A percentile compares a stretch with the other conserved stretches of the same genome.
Evolutionary conservation across 2,888 invertebrate species (phyloP).

Genomic region (Hemicrepidius hirtus): DNA sequence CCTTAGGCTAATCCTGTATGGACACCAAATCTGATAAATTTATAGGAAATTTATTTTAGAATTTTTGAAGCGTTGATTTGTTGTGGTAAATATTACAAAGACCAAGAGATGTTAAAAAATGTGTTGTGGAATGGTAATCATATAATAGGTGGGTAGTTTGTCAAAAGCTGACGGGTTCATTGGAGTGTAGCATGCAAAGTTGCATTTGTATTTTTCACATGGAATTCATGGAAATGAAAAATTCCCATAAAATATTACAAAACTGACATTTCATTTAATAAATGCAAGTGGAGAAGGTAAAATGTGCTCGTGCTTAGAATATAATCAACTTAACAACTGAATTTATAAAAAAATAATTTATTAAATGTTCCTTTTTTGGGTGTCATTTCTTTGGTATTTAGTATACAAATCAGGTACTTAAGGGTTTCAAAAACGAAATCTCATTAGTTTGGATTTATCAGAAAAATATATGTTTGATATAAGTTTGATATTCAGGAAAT

Average conservation of each 20-base stretch:
- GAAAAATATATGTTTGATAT: slow-evolving; percentile 44
- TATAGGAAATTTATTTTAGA: no score
- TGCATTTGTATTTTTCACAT: slow-evolving; percentile 19
- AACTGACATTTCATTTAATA: slow-evolving; percentile 18
- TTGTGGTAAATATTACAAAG: no score
- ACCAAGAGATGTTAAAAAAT: background rate
- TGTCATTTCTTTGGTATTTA: background rate
- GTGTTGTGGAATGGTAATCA: slow-evolving; percentile 12
- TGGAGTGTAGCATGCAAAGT: slow-evolving; percentile 17
- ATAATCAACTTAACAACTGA: background rate
- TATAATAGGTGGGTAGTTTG: slow-evolving; percentile 7
- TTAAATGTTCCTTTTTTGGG: background rate
- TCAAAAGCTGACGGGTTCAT: slow-evolving; percentile 23
- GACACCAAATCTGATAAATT: no score
- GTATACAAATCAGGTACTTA: slow-evolving; percentile 14
- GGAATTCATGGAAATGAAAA: slow-evolving; percentile 9
- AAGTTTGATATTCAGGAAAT: slow-evolving; percentile 64
- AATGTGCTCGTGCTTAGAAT: background rate
- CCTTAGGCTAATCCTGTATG: no score
- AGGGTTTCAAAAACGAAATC: slow-evolving; percentile 14
- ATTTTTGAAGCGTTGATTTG: no score
- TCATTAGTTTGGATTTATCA: slow-evolving; percentile 27
- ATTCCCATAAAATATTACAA: slow-evolving; percentile 11
- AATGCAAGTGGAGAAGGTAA: slow-evolving; percentile 7
- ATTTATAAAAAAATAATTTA: no score